Evolutionary conservation across 2,888 invertebrate species (phyloP), one percentile per base, ranked within the genome.

Genomic region (Polyommatus iphigenia): DNA sequence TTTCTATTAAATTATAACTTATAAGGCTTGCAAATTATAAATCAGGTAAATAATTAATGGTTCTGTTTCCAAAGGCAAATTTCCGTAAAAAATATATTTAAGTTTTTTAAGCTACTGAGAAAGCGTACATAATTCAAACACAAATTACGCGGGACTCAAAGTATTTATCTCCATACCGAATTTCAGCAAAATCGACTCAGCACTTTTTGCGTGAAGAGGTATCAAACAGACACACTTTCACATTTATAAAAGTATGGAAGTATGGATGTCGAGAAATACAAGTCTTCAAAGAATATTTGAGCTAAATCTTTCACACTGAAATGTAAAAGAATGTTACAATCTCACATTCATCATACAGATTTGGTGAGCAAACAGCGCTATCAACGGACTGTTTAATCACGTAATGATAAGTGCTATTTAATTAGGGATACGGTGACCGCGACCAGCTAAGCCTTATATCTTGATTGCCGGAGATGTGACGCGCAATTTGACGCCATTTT

Each of bases 361-460:
- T 83, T 81, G 80, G 79, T 81, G 79, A 78, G 83, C 84, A 85
- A 82, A 83, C 84, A 82, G 71, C 76, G 82, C 83, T 88, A 89
- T 87, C 88, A 87, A 87, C 87, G 90, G 90, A 90, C 90, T 88
- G 81, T 89, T 87, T 89, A 90, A 89, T 90, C 87, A 90, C 85
- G 80, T 72, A 32, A 72, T 83, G 85, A 85, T 90, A 89, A 86
- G 84, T 87, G 84, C 83, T 92, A 91, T 93, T 93, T 93, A 89
- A 83, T 89, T 85, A 89, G 86, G 87, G 90, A 91, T 91, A 87
- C 81, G 88, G 90, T 92, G 92, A 92, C 92, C 92, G 92, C 89
- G 87, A 86, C 82, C 81, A 83, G 83, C 85, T 88, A 87, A 88
- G 84, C 88, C 85, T 80, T 87, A 84, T 87, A 84, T 89, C 87